phyloP scores from a whole-genome alignment of 2,888 invertebrate genomes.

The Byasa hedistus region DNA sequence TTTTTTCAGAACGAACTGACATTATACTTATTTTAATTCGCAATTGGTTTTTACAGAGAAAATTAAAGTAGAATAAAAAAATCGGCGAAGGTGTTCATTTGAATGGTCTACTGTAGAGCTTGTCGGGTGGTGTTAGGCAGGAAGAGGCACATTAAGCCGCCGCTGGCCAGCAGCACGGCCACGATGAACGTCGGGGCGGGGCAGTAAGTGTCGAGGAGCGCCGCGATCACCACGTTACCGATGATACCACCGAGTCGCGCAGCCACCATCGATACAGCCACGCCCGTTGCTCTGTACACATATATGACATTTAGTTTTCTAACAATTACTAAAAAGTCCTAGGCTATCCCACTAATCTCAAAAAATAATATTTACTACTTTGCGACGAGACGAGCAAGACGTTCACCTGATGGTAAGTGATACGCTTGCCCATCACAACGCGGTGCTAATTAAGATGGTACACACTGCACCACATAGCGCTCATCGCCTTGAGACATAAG shows the following conservation, averaged over 20 bases:
- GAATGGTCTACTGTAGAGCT: conserved; percentile 76
- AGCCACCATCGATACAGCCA: conserved; percentile 94
- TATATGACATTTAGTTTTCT: background rate
- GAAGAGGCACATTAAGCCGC: conserved; percentile 92
- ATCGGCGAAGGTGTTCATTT: background rate
- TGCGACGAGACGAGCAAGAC: too few relatives aligned
- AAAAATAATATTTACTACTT: too few relatives aligned
- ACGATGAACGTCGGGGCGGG: conserved; percentile 96
- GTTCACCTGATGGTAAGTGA: too few relatives aligned
- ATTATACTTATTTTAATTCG: background rate
- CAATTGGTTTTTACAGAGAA: background rate
- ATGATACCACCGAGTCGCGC: conserved; percentile 93
- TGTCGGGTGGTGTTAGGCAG: conserved; percentile 94
- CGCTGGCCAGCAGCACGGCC: conserved; percentile 90
- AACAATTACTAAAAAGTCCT: too few relatives aligned
- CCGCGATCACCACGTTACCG: conserved; percentile 93
- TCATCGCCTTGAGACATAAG: too few relatives aligned
- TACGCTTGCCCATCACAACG: too few relatives aligned
- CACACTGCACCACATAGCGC: too few relatives aligned
- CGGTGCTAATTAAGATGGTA: too few relatives aligned
- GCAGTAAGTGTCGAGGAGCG: conserved; percentile 91
- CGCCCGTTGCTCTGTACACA: conserved; percentile 89
- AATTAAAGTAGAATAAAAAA: background rate
- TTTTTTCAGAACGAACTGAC: background rate
- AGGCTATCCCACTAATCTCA: too few relatives aligned